Percentiles rank a stretch among this genome's conserved stretches.
These are phyloP conservation scores for Leptinotarsa haldemani DNA, from an alignment of 2,888 invertebrate species.

Conservation along the genomic window DNA sequence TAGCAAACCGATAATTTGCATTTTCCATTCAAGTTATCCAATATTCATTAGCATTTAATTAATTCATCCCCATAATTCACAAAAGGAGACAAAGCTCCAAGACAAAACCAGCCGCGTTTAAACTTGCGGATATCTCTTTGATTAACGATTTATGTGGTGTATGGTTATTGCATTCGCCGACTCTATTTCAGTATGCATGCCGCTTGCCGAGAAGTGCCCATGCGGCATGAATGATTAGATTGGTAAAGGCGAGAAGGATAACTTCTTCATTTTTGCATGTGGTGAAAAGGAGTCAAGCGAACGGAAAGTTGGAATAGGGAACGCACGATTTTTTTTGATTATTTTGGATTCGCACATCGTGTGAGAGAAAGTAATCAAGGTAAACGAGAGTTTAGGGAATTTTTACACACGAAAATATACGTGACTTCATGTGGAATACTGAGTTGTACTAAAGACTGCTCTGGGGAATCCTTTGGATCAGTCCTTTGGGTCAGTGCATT, in stretches of 20 bases:
- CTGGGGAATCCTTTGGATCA: too few species aligned
- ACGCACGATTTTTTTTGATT: slow-evolving; percentile 4
- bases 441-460: too few species aligned
- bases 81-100: slow-evolving; percentile 26
- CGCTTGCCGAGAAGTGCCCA: slow-evolving; percentile 22
- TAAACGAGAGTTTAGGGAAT: background rate
- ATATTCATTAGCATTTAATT: slow-evolving; percentile 1
- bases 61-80: slow-evolving; percentile 13
- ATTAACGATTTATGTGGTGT: slow-evolving; percentile 36
- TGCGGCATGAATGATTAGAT: slow-evolving; percentile 28
- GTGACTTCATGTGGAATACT: too few species aligned
- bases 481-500: too few species aligned
- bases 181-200: slow-evolving; percentile 29
- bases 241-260: slow-evolving; percentile 19
- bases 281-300: background rate
- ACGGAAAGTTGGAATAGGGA: background rate
- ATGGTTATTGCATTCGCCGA: slow-evolving; percentile 31
- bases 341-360: background rate
- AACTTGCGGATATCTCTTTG: slow-evolving; percentile 34
- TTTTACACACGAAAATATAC: too few species aligned
- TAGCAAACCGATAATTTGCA: background rate
- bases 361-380: background rate
- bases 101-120: slow-evolving; percentile 22
- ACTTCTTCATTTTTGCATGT: slow-evolving; percentile 21
- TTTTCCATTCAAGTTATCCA: background rate